phyloP scores from a whole-genome alignment of 2,888 invertebrate species.

The Therioaphis trifolii region DNA sequence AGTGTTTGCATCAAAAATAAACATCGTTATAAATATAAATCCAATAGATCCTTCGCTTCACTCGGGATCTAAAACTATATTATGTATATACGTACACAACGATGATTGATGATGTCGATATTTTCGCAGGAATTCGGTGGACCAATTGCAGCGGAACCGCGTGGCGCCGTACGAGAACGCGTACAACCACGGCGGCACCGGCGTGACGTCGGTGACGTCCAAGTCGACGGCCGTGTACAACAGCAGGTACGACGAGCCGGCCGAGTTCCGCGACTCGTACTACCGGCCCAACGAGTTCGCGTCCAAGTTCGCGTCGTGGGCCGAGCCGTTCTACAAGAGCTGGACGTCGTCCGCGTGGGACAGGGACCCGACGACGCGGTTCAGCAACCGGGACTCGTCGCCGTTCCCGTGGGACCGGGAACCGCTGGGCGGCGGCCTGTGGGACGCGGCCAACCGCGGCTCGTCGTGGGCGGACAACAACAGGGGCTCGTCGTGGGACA shows the following conservation, averaged over 20 bases:
- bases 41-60: too few species aligned
- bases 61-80: too few species aligned
- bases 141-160: constrained; percentile 29
- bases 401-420: constrained; percentile 48
- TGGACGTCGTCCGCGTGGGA: constrained; percentile 46
- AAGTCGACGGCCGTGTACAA: constrained; percentile 24
- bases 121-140: constrained; percentile 1
- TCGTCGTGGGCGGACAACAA: constrained; percentile 33
- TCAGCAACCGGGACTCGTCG: neutral
- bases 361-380: neutral
- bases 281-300: constrained; percentile 50
- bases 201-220: constrained; percentile 20
- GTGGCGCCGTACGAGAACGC: constrained; percentile 38
- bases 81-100: too few species aligned
- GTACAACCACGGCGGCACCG: constrained; percentile 13
- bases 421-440: neutral
- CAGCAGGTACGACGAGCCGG: constrained; percentile 54
- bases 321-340: constrained; percentile 50
- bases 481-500: constrained; percentile 37
- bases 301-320: constrained; percentile 53
- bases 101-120: neutral
- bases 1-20: too few species aligned
- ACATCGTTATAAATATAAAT: too few species aligned
- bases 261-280: constrained; percentile 56
- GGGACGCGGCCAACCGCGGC: constrained; percentile 23